Evolutionary conservation across 2,888 invertebrate genomes (phyloP).

Genomic region (Sepiola atlantica): DNA sequence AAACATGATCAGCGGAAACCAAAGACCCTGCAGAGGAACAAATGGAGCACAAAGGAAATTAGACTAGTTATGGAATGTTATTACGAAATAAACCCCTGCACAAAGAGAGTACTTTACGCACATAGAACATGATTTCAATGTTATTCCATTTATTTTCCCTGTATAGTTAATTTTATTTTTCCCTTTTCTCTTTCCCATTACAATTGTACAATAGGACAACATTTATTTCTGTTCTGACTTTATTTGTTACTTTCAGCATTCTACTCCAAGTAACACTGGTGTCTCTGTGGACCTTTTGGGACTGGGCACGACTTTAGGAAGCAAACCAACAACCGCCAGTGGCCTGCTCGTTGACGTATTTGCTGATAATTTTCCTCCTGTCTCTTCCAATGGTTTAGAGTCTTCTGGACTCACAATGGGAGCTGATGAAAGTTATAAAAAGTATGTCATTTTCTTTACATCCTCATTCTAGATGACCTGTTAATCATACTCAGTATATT

Average conservation of each 20-base stretch:
- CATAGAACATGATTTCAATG: no score
- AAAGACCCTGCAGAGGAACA: no score
- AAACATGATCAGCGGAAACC: no score
- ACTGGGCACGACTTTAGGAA: slow-evolving; percentile 86
- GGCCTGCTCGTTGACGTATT: slow-evolving; percentile 86
- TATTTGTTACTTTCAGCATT: slow-evolving; percentile 51
- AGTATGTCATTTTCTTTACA: slow-evolving; percentile 76
- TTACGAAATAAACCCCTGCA: no score
- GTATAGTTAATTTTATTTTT: neutral
- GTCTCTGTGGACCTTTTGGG: slow-evolving; percentile 87
- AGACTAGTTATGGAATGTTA: no score
- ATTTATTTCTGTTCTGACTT: no score
- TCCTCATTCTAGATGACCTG: neutral
- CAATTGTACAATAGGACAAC: slow-evolving; percentile 50
- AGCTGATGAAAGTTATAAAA: slow-evolving; percentile 87
- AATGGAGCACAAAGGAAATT: no score
- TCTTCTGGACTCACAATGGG: slow-evolving; percentile 60
- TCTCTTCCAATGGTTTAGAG: slow-evolving; percentile 61
- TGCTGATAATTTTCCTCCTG: slow-evolving; percentile 77
- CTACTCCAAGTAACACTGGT: slow-evolving; percentile 65
- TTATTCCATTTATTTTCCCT: no score
- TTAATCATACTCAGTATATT: no score
- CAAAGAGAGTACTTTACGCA: no score
- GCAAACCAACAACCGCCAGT: slow-evolving; percentile 72
- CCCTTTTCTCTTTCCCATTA: slow-evolving; percentile 37